phyloP scores from a whole-genome alignment of 2,888 invertebrate genomes.

The Platycnemis pennipes region DNA sequence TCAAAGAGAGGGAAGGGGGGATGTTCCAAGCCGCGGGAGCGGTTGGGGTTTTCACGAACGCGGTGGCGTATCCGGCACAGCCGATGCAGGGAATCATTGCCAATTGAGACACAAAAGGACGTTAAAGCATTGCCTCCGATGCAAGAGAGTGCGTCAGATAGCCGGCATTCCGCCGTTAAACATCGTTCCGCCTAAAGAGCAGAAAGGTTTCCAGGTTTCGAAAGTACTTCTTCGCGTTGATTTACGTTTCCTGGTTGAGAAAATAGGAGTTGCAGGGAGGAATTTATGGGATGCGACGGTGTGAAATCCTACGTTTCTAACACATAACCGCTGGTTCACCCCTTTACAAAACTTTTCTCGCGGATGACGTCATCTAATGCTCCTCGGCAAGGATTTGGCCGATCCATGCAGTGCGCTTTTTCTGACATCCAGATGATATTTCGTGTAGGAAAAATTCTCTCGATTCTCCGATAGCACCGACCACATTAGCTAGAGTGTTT shows the following conservation, averaged over 20 bases:
- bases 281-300: conserved; percentile 2
- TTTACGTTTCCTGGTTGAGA: background rate
- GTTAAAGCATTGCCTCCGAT: background rate
- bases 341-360: background rate
- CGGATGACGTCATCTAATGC: background rate
- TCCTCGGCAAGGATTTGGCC: background rate
- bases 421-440: background rate
- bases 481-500: no score
- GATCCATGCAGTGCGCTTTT: background rate
- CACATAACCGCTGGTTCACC: background rate
- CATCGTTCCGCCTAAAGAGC: background rate
- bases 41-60: background rate
- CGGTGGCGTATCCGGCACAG: conserved; percentile 10
- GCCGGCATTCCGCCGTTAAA: background rate
- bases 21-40: background rate
- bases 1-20: background rate
- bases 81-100: conserved; percentile 5
- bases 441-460: background rate
- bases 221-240: background rate
- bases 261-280: background rate
- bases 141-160: background rate
- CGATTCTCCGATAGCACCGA: background rate
- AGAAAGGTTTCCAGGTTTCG: background rate
- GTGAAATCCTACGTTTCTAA: background rate
- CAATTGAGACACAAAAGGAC: conserved; percentile 23